Base-by-base conservation (phyloP, 1,140 invertebrate species). In the Fopius arisanus region DNA sequence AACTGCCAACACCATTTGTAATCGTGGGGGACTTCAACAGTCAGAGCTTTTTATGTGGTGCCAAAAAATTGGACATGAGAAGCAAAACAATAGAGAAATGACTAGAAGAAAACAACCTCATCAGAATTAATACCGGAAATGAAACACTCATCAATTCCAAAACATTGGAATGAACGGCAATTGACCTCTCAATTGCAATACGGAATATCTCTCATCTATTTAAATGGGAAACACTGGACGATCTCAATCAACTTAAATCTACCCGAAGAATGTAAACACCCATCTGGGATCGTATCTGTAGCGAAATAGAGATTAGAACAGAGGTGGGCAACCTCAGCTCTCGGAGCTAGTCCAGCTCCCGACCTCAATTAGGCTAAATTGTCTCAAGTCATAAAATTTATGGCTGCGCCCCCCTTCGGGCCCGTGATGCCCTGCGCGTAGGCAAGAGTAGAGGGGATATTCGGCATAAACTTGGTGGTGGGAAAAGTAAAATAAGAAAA, bases 61-160 rank as follows among this genome's bases (percentile, higher is more conserved):
- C 71, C 1, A 29, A 2, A 12, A 74, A 79, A 71, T 77, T 67
- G 48, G 80, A 84, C 66, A 67, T 26, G n/a, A 78, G 79, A 76
- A 80, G 81, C 48, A 81, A 74, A 76, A 78, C 68, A 62, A 68
- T 83, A 29, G 77, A 77, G 71, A 73, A 78, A 23, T 41, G 68
- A 68, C 9, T 81, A 29, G 66, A 81, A 31, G 19, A 40, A 31
- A 63, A 62, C 31, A 12, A 37, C 12, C 33, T 37, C n/a, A n/a
- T n/a, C n/a, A n/a, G n/a, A n/a, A n/a, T n/a, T n/a, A n/a, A n/a
- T n/a, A 54, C 23, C 23, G 51, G 51, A 54, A 23, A 3, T n/a
- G n/a, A 43, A 2, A 54, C 51, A 1, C 21, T 21, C 21, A 3
- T 54, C 12, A 23, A 26, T 21, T 9, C 23, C 3, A 23, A 9